Conservation (phyloP, 1,140 invertebrate genomes). For the Dolichoris vasculosae region DNA sequence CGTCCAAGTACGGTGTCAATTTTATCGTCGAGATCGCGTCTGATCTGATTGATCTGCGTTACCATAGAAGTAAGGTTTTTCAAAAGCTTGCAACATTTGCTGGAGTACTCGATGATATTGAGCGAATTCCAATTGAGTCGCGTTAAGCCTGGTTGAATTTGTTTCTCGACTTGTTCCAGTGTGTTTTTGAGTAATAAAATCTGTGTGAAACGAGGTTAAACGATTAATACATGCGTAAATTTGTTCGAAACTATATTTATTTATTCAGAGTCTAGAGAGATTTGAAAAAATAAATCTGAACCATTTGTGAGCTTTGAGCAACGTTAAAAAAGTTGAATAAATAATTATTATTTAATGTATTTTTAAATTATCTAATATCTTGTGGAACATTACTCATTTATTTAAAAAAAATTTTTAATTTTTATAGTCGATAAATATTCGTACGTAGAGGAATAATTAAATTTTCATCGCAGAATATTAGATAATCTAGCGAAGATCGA, state of each 20-base stretch:
- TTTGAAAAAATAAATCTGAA: too few species aligned
- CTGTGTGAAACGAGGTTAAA: conserved; percentile 52
- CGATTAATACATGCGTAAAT: neutral
- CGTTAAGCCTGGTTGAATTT: conserved; percentile 85
- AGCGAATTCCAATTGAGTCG: conserved; percentile 90
- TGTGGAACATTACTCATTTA: too few species aligned
- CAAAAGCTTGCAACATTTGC: conserved; percentile 75
- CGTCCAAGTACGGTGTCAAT: conserved; percentile 75
- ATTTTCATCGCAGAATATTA: too few species aligned
- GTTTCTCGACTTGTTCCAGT: conserved; percentile 83
- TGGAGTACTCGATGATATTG: conserved; percentile 84
- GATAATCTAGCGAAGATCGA: too few species aligned
- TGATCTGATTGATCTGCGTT: conserved; percentile 85
- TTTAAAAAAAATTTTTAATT: too few species aligned
- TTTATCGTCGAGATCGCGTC: conserved; percentile 79
- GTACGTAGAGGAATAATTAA: too few species aligned
- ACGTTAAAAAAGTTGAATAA: too few species aligned
- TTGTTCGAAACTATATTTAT: neutral
- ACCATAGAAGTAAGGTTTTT: conserved; percentile 80
- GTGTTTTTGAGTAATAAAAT: conserved; percentile 80
- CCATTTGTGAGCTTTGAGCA: too few species aligned
- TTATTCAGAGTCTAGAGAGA: too few species aligned
- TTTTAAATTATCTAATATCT: too few species aligned
- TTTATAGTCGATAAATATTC: too few species aligned
- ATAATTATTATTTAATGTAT: too few species aligned